Evolutionary conservation across 1,140 invertebrate species (phyloP).

Genomic region (Micrasema longulum): DNA sequence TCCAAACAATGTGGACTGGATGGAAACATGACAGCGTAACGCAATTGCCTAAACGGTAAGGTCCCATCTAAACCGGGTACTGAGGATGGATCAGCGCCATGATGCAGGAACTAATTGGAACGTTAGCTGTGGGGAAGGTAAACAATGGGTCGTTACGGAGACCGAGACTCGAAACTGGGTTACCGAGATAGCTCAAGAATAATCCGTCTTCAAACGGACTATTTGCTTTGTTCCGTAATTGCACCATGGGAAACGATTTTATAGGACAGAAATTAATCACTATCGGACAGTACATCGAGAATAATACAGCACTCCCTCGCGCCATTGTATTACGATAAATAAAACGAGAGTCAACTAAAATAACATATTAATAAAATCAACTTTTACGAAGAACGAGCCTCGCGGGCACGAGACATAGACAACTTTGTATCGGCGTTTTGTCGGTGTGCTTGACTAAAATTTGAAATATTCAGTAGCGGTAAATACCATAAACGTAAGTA

Average conservation of each 20-base stretch:
- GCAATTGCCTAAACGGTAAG: conserved; percentile 30
- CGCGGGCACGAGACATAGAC: not conserved
- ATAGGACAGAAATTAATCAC: conserved; percentile 15
- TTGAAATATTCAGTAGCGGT: not conserved
- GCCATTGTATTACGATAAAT: no score
- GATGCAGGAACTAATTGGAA: conserved; percentile 32
- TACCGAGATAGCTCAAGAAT: conserved; percentile 21
- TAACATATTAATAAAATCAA: no score
- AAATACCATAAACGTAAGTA: conserved; percentile 19
- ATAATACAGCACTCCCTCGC: conserved; percentile 5
- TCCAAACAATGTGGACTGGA: conserved; percentile 8
- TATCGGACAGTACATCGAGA: conserved; percentile 1
- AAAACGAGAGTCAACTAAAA: no score
- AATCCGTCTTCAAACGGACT: conserved; percentile 23
- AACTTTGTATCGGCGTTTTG: not conserved
- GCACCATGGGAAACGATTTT: conserved; percentile 25
- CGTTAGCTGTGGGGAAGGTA: not conserved
- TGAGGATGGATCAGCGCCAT: conserved; percentile 1
- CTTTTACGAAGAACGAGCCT: not conserved
- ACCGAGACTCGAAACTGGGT: conserved; percentile 20
- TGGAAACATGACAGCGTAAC: conserved; percentile 24
- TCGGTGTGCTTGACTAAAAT: not conserved
- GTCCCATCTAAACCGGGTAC: conserved; percentile 12
- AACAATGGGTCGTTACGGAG: conserved; percentile 33
- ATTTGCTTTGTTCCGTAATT: conserved; percentile 38